phyloP scores from a whole-genome alignment of 2,888 invertebrate genomes.

The Acronicta aceris region DNA sequence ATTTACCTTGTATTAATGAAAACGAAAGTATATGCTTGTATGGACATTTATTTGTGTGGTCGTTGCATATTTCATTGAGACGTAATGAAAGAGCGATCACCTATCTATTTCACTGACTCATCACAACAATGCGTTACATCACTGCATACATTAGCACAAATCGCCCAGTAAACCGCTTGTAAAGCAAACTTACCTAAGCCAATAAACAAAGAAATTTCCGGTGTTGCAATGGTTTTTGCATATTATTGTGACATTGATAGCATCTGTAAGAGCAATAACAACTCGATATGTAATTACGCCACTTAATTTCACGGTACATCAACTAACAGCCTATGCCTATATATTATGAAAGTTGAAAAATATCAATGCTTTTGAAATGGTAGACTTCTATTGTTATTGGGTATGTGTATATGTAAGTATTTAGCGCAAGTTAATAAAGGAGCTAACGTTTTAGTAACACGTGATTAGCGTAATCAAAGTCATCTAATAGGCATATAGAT shows the following conservation, averaged over 20 bases:
- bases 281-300: constrained; percentile 41
- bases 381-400: background rate
- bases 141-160: constrained; percentile 59
- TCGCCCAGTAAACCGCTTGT: constrained; percentile 51
- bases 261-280: constrained; percentile 34
- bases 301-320: constrained; percentile 57
- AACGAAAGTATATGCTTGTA: constrained; percentile 38
- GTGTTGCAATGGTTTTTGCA: constrained; percentile 54
- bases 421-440: background rate
- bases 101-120: constrained; percentile 57
- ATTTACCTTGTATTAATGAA: constrained; percentile 42
- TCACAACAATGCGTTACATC: constrained; percentile 64
- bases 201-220: constrained; percentile 62
- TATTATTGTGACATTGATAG: constrained; percentile 48
- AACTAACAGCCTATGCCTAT: constrained; percentile 38
- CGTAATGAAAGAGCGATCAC: constrained; percentile 45
- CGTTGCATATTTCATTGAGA: constrained; percentile 36
- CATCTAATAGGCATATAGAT: too few species aligned
- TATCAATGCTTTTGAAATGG: constrained; percentile 25
- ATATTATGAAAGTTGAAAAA: constrained; percentile 39
- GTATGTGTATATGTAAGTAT: background rate
- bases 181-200: constrained; percentile 30
- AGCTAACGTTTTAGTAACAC: too few species aligned
- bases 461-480: too few species aligned
- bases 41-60: constrained; percentile 28